Conservation (phyloP, 2,113 vertebrate genomes). For the human region GRCh38 chr6:52300001-52300500, state of each 20-base stretch:
- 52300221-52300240: neutral
- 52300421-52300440: neutral
- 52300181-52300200: neutral
- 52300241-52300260: neutral
- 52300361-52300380: neutral
- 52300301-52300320: neutral
- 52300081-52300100: neutral
- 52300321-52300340: neutral
- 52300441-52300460: neutral
- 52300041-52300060: neutral
- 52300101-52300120: neutral
- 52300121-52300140: neutral
- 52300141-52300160: neutral
- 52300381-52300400: neutral
- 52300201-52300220: neutral
- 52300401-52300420: neutral
- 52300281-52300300: neutral
- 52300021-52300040: neutral
- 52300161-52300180: neutral
- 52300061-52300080: neutral
- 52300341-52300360: neutral
- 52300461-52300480: neutral
- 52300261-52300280: neutral
- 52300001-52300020: neutral
- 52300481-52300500: neutral